These are phyloP conservation scores for Synanthedon andrenaeformis DNA, from an alignment of 2,888 invertebrate genomes.

Conservation along the genomic window DNA sequence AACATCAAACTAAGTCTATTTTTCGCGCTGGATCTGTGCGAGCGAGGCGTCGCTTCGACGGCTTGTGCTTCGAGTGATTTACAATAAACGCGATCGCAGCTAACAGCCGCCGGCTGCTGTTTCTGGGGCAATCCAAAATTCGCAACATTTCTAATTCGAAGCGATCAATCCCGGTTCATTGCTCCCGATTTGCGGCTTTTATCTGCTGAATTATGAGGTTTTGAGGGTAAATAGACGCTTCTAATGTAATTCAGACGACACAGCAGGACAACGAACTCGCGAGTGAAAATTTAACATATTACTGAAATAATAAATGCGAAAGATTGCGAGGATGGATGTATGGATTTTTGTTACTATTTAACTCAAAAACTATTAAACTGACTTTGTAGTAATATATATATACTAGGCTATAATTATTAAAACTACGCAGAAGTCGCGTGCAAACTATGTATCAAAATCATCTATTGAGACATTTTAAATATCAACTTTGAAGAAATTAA, in stretches of 20 bases:
- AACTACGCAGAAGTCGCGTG: no score
- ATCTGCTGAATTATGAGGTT: conserved; percentile 6
- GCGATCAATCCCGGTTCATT: conserved; percentile 33
- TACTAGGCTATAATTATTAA: no score
- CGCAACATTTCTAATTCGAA: conserved; percentile 20
- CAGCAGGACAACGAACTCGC: no score
- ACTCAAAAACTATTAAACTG: no score
- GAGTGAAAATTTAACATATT: no score
- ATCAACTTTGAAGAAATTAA: no score
- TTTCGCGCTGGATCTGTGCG: conserved; percentile 48
- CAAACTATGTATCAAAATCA: no score
- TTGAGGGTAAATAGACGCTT: conserved; percentile 6
- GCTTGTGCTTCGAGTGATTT: conserved; percentile 51
- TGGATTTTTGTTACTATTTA: no score
- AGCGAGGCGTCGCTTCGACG: conserved; percentile 41
- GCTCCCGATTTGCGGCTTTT: conserved; percentile 22
- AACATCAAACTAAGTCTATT: conserved; percentile 55
- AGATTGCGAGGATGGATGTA: no score
- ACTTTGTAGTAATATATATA: no score
- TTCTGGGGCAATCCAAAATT: conserved; percentile 54
- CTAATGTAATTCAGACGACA: not conserved
- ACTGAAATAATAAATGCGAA: no score
- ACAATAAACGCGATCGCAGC: conserved; percentile 28
- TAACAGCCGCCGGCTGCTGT: conserved; percentile 30
- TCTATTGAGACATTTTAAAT: no score